Evolutionary conservation across 1,140 invertebrate species (phyloP).

Genomic region (Grapholita molesta): DNA sequence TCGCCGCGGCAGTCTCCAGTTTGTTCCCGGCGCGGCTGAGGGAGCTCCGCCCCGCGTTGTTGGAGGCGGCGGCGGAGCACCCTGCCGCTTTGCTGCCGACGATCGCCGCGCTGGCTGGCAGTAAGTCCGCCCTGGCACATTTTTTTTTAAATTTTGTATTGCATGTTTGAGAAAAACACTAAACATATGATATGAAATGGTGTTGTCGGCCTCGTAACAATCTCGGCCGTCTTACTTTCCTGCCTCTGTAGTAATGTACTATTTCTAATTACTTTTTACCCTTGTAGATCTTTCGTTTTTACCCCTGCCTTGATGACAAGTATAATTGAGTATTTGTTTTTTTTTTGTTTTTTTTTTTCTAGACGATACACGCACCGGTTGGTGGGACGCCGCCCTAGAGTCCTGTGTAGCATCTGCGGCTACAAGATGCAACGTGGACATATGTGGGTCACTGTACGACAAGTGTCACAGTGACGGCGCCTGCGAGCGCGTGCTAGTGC

Average conservation of each 20-base stretch:
- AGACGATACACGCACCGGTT: constrained; percentile 33
- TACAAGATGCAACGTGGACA: background rate
- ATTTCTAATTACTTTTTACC: no score
- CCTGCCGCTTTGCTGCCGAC: constrained; percentile 24
- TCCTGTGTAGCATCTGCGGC: constrained; percentile 30
- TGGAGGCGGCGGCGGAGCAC: constrained; percentile 28
- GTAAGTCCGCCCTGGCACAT: constrained; percentile 32
- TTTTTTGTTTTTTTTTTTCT: background rate
- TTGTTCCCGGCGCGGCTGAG: constrained; percentile 24
- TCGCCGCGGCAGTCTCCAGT: constrained; percentile 6
- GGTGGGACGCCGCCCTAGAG: constrained; percentile 50
- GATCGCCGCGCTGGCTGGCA: constrained; percentile 25
- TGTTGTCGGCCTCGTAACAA: no score
- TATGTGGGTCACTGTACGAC: constrained; percentile 22
- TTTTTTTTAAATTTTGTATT: no score
- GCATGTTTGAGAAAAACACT: no score
- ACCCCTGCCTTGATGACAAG: no score
- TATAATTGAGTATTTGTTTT: background rate
- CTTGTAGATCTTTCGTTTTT: no score
- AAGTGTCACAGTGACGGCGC: constrained; percentile 19
- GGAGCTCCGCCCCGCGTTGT: constrained; percentile 26
- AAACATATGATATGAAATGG: no score
- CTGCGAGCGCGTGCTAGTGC: constrained; percentile 33
- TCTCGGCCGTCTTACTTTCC: no score
- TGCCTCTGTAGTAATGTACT: no score